Conservation (phyloP, 1,140 invertebrate species). For the Drosophila erecta region DNA sequence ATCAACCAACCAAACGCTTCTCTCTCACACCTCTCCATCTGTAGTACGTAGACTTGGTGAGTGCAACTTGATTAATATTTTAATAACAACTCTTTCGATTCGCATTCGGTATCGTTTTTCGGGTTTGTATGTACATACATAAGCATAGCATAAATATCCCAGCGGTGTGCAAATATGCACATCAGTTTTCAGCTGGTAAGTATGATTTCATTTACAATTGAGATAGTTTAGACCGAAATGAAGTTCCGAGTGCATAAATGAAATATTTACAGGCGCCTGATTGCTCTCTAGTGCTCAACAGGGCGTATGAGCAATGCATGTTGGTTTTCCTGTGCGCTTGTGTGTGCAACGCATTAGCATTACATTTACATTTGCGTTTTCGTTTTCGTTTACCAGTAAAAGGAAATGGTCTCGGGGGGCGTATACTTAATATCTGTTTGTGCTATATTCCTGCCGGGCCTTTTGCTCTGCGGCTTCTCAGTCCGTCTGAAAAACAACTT, state of each 20-base stretch:
- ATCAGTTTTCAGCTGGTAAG: slow-evolving; percentile 43
- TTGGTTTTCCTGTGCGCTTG: slow-evolving; percentile 8
- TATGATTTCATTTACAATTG: slow-evolving; percentile 61
- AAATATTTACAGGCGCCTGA: slow-evolving; percentile 47
- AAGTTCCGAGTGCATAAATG: slow-evolving; percentile 59
- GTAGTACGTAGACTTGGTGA: slow-evolving; percentile 82
- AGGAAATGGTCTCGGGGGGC: slow-evolving; percentile 39
- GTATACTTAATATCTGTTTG: slow-evolving; percentile 71
- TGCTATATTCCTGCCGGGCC: slow-evolving; percentile 1
- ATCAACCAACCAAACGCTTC: slow-evolving; percentile 66
- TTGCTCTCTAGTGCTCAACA: slow-evolving; percentile 40
- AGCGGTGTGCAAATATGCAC: slow-evolving; percentile 4
- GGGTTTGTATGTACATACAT: slow-evolving; percentile 27
- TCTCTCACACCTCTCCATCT: slow-evolving; percentile 69
- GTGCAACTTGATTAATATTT: slow-evolving; percentile 50
- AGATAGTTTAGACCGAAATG: slow-evolving; percentile 66
- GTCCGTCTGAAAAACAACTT: slow-evolving; percentile 42
- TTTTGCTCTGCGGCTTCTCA: slow-evolving; percentile 13
- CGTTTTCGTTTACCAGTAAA: not conserved
- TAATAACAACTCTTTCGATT: slow-evolving; percentile 29
- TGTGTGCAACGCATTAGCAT: slow-evolving; percentile 60
- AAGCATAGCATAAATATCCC: slow-evolving; percentile 4
- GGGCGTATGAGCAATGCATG: slow-evolving; percentile 50
- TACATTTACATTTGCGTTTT: slow-evolving; percentile 31
- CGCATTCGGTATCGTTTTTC: slow-evolving; percentile 18